Evolutionary conservation across 2,113 vertebrate species (phyloP).

Genomic region (Perca flavescens): DNA sequence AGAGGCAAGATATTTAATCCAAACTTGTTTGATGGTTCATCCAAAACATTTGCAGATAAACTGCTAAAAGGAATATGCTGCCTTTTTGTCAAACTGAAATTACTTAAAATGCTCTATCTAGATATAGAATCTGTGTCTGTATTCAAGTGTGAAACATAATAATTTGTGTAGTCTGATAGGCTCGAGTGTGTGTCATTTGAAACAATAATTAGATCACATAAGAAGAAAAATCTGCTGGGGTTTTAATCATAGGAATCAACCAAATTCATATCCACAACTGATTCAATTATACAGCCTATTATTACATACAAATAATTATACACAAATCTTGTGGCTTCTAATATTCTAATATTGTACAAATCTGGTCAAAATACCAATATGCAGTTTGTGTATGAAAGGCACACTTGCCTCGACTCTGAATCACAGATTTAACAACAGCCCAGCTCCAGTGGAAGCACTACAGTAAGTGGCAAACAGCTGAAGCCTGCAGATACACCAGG

Average conservation of each 20-base stretch:
- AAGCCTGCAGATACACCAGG: slow-evolving; percentile 6
- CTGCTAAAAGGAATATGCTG: not conserved
- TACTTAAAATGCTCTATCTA: not conserved
- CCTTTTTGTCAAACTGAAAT: not conserved
- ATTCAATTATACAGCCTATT: slow-evolving; percentile 24
- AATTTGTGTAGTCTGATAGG: slow-evolving; percentile 10
- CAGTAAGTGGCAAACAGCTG: slow-evolving; percentile 2
- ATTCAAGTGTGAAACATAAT: slow-evolving; percentile 32
- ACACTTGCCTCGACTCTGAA: slow-evolving; percentile 19
- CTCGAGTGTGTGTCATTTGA: slow-evolving; percentile 21
- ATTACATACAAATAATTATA: slow-evolving; percentile 11
- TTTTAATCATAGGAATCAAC: slow-evolving; percentile 52
- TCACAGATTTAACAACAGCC: slow-evolving; percentile 26
- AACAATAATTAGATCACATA: slow-evolving; percentile 52
- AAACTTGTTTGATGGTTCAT: not conserved
- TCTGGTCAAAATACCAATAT: slow-evolving; percentile 22
- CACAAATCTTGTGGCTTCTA: not conserved
- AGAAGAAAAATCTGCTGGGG: slow-evolving; percentile 15
- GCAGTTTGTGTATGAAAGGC: slow-evolving; percentile 15
- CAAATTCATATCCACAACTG: slow-evolving; percentile 18
- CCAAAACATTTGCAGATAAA: not conserved
- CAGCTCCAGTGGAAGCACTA: not conserved
- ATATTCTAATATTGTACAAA: slow-evolving; percentile 1
- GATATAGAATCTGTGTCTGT: slow-evolving; percentile 9
- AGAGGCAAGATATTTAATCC: not conserved